These are phyloP conservation scores for Yponomeuta malinellus DNA, from an alignment of 2,888 invertebrate species.

Conservation along the genomic window DNA sequence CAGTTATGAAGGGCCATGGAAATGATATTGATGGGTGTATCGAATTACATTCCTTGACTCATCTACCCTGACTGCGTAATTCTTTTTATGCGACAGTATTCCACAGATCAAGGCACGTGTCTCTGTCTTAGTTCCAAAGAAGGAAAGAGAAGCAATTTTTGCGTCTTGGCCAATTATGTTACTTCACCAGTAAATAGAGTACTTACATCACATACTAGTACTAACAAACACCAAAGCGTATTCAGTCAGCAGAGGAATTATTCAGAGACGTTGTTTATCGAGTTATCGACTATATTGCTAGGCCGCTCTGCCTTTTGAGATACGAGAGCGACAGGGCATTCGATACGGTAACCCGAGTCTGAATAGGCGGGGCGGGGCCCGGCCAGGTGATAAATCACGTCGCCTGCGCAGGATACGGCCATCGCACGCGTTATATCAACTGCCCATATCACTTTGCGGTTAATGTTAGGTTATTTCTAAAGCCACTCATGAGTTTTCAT, in stretches of 20 bases:
- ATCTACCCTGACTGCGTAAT: not conserved
- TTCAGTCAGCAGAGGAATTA: not conserved
- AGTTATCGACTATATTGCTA: not conserved
- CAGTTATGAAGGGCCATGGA: constrained; percentile 38
- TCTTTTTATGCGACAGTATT: not conserved
- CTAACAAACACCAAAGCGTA: not conserved
- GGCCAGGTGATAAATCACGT: constrained; percentile 16
- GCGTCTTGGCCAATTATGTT: no score
- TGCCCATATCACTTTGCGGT: constrained; percentile 44
- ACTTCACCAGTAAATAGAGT: not conserved
- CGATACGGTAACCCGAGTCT: not conserved
- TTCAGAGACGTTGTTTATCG: not conserved
- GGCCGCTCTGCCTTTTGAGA: not conserved
- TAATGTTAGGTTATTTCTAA: constrained; percentile 40
- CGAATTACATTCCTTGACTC: not conserved
- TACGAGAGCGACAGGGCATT: not conserved
- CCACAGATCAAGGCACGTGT: not conserved
- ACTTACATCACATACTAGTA: not conserved
- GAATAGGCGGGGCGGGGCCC: constrained; percentile 12
- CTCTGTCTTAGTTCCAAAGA: not conserved
- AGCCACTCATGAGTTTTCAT: not conserved
- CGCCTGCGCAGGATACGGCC: constrained; percentile 14
- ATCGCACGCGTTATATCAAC: constrained; percentile 21
- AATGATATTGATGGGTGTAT: constrained; percentile 34
- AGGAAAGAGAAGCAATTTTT: no score